These are phyloP conservation scores for Neomicropteryx cornuta DNA, from an alignment of 1,140 invertebrate genomes.

Conservation along the genomic window DNA sequence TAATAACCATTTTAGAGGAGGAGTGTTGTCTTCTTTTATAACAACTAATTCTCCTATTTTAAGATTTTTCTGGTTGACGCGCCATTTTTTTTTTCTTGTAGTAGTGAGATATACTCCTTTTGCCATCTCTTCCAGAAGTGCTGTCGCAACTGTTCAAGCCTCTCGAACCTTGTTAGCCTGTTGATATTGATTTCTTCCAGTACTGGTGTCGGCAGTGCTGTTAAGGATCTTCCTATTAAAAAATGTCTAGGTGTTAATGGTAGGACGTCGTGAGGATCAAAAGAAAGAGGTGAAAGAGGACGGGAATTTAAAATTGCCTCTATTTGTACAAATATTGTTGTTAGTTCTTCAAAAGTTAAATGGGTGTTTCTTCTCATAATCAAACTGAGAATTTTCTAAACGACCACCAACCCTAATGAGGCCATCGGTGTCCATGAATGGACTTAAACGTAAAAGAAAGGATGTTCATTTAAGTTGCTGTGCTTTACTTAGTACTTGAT, in stretches of 20 bases:
- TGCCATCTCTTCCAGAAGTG: slow-evolving; percentile 13
- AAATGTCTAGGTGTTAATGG: slow-evolving; percentile 24
- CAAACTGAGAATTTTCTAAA: slow-evolving; percentile 10
- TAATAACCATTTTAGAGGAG: too few species aligned
- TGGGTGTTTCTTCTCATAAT: slow-evolving; percentile 11
- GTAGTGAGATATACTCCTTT: slow-evolving; percentile 12
- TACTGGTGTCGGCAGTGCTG: slow-evolving; percentile 11
- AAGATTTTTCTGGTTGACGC: too few species aligned
- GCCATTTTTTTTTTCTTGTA: slow-evolving; percentile 13
- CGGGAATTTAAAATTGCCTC: slow-evolving; percentile 27
- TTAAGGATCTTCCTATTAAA: slow-evolving; percentile 16
- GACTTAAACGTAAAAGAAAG: slow-evolving; percentile 15
- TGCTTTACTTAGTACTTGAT: slow-evolving; percentile 3
- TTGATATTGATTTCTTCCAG: slow-evolving; percentile 10
- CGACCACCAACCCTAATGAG: slow-evolving; percentile 21
- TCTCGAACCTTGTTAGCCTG: slow-evolving; percentile 9
- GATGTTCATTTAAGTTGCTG: slow-evolving; percentile 10
- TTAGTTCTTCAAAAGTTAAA: slow-evolving; percentile 22
- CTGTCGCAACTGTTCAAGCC: slow-evolving; percentile 13
- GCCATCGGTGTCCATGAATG: slow-evolving; percentile 22
- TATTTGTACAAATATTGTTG: slow-evolving; percentile 19
- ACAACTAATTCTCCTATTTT: too few species aligned
- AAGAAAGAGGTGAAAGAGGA: slow-evolving; percentile 23
- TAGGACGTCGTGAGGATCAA: slow-evolving; percentile 18
- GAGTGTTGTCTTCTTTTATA: too few species aligned